Evolutionary conservation across 2,113 vertebrate genomes (phyloP).

Genomic region (Corythornis madagascariensis): DNA sequence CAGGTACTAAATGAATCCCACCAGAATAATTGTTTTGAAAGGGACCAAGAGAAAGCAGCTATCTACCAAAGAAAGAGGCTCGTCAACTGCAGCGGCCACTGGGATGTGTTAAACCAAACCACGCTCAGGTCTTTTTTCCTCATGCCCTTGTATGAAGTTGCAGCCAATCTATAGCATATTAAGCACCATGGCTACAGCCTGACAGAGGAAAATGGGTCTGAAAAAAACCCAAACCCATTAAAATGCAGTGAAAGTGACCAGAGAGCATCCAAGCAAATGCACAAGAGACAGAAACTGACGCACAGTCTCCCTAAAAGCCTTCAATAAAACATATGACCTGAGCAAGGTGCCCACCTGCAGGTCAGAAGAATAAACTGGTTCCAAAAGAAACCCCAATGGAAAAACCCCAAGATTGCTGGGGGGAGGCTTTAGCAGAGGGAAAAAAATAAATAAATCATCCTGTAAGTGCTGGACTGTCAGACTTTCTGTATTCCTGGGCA

Average conservation of each 20-base stretch:
- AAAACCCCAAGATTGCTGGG: background rate
- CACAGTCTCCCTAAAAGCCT: background rate
- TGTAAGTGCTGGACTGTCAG: fast-evolving
- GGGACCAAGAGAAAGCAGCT: background rate
- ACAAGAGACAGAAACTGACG: background rate
- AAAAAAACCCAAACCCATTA: background rate
- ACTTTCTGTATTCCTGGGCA: background rate
- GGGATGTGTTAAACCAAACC: background rate
- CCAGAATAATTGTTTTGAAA: background rate
- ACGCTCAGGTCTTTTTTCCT: background rate
- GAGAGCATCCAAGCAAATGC: background rate
- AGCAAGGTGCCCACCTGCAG: background rate
- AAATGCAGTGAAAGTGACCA: background rate
- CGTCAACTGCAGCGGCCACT: background rate
- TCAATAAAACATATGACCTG: fast-evolving
- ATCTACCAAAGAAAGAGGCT: background rate
- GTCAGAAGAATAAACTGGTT: background rate
- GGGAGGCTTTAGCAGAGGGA: background rate
- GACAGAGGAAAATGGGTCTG: background rate
- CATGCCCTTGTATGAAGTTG: background rate
- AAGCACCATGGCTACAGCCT: background rate
- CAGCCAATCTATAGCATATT: background rate
- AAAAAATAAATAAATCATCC: background rate
- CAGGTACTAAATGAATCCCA: background rate
- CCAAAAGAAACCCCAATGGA: background rate